These are phyloP conservation scores for Dolichallabes microphthalmus DNA, from an alignment of 2,113 vertebrate genomes.

Conservation along the genomic window DNA sequence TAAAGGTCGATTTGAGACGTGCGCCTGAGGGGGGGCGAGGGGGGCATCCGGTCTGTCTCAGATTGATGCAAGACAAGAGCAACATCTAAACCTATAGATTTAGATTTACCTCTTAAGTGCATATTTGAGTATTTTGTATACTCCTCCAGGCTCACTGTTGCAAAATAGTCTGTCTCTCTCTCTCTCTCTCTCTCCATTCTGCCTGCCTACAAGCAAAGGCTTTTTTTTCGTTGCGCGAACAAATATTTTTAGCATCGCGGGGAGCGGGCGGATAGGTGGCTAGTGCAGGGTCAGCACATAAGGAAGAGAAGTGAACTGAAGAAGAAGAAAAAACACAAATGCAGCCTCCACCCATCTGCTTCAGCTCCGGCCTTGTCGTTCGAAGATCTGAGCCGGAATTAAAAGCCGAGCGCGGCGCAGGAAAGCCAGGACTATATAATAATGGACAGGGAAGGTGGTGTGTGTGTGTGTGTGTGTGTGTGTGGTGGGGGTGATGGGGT, in stretches of 20 bases:
- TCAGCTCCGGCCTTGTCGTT: neutral
- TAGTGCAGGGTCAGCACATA: constrained; percentile 42
- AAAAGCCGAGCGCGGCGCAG: neutral
- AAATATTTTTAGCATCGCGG: constrained; percentile 34
- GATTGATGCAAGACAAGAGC: neutral
- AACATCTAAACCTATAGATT: no score
- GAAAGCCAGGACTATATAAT: neutral
- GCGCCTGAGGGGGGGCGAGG: neutral
- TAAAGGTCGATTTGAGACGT: constrained; percentile 10
- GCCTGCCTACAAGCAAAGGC: constrained; percentile 23
- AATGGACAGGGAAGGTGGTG: neutral
- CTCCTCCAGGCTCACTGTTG: constrained; percentile 8
- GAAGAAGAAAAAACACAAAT: constrained; percentile 27
- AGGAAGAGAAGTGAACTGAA: constrained; percentile 21
- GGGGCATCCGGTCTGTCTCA: neutral
- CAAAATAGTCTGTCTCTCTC: neutral
- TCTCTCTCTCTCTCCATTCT: neutral
- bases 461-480: neutral
- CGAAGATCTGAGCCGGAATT: no score
- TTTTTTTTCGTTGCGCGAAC: constrained; percentile 24
- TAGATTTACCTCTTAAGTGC: no score
- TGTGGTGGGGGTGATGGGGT: neutral
- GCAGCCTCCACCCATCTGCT: neutral
- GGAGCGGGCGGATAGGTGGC: neutral
- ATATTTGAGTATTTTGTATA: no score